Evolutionary conservation across 2,888 invertebrate genomes (phyloP).

Genomic region (Amblyjoppa fuscipennis): DNA sequence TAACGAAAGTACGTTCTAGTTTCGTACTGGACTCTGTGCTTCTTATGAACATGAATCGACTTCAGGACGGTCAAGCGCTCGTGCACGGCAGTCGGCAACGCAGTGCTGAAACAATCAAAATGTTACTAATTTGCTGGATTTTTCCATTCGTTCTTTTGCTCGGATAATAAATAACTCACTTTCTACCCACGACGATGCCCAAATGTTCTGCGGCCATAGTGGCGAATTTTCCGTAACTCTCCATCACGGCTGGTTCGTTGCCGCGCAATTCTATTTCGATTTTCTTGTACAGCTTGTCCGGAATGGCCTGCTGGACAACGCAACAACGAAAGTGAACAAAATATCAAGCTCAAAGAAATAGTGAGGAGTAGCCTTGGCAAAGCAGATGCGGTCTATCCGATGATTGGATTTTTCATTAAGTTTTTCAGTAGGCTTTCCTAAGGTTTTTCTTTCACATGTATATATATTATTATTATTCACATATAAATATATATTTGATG

Average conservation of each 20-base stretch:
- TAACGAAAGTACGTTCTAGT: slow-evolving; percentile 96
- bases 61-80: slow-evolving; percentile 93
- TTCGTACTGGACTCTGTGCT: slow-evolving; percentile 98
- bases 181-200: slow-evolving; percentile 90
- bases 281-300: slow-evolving; percentile 93
- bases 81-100: slow-evolving; percentile 90
- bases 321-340: background rate
- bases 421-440: too few relatives aligned
- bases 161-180: slow-evolving; percentile 76
- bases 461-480: too few relatives aligned
- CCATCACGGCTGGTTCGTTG: slow-evolving; percentile 94
- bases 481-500: too few relatives aligned
- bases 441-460: too few relatives aligned
- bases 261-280: slow-evolving; percentile 95
- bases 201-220: slow-evolving; percentile 93
- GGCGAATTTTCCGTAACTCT: slow-evolving; percentile 95
- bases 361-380: too few relatives aligned
- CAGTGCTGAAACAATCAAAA: slow-evolving; percentile 88
- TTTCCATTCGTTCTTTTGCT: background rate
- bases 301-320: slow-evolving; percentile 63
- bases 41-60: slow-evolving; percentile 96
- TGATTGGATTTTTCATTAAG: too few relatives aligned
- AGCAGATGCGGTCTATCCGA: too few relatives aligned
- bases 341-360: background rate
- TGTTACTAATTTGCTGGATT: background rate